A percentile compares a stretch with the other conserved stretches of the same genome.
Evolutionary conservation across 2,888 invertebrate genomes (phyloP).

Genomic region (Automeris io): DNA sequence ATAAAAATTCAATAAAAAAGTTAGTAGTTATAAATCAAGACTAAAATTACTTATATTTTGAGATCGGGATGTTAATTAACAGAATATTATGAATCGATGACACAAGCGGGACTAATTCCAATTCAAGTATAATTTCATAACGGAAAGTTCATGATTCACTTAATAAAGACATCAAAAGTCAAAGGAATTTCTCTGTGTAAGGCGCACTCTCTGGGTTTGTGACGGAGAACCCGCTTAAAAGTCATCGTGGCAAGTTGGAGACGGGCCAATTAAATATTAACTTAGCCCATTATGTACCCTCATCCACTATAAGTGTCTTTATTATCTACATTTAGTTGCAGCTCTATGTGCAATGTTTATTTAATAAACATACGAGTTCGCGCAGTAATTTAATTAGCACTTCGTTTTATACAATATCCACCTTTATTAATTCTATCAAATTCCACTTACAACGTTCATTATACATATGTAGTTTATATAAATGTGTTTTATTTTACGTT

Average conservation of each 20-base stretch:
- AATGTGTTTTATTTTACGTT: too few relatives aligned
- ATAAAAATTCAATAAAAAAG: neutral
- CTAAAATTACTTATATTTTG: neutral
- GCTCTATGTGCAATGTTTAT: too few relatives aligned
- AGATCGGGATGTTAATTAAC: conserved; percentile 16
- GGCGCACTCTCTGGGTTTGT: conserved; percentile 23
- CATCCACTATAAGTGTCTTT: conserved; percentile 16
- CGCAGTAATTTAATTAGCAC: neutral
- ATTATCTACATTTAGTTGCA: conserved; percentile 9
- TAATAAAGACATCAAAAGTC: conserved; percentile 33
- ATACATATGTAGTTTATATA: too few relatives aligned
- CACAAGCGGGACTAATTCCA: conserved; percentile 18
- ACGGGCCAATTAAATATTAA: conserved; percentile 32
- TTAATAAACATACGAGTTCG: neutral
- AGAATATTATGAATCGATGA: conserved; percentile 19
- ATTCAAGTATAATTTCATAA: conserved; percentile 26
- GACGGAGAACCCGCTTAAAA: conserved; percentile 25
- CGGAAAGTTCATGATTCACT: conserved; percentile 30
- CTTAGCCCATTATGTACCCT: conserved; percentile 20
- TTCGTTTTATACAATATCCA: neutral
- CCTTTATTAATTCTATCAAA: neutral
- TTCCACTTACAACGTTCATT: too few relatives aligned
- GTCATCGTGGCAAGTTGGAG: conserved; percentile 26
- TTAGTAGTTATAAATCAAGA: neutral
- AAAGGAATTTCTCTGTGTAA: conserved; percentile 24